phyloP scores from a whole-genome alignment of 1,140 invertebrate species.

The Zaprionus vittiger region DNA sequence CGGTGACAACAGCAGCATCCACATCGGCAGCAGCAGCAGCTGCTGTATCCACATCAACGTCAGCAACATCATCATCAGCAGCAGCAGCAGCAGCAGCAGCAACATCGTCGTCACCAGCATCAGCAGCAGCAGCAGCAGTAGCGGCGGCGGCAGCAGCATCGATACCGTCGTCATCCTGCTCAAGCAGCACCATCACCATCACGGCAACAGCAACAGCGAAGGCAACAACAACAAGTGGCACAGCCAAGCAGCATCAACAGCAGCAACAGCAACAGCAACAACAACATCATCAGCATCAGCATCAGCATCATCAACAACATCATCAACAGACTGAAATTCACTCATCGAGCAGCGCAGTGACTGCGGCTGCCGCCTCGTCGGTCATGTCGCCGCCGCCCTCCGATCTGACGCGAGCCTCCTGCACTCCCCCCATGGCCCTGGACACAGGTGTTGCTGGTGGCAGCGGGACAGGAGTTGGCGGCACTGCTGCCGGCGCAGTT shows the following conservation, averaged over 20 bases:
- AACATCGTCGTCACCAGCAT: constrained; percentile 34
- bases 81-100: constrained; percentile 42
- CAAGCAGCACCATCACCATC: constrained; percentile 52
- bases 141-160: constrained; percentile 21
- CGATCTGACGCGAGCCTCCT: constrained; percentile 40
- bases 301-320: constrained; percentile 29
- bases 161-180: constrained; percentile 41
- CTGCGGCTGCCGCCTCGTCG: constrained; percentile 68
- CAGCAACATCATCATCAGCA: constrained; percentile 52
- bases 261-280: constrained; percentile 33
- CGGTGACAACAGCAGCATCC: constrained; percentile 45
- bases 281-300: constrained; percentile 67
- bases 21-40: constrained; percentile 31
- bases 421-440: constrained; percentile 50
- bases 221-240: constrained; percentile 58
- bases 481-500: neutral
- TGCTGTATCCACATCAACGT: constrained; percentile 49
- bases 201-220: constrained; percentile 24
- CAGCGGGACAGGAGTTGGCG: neutral
- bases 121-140: constrained; percentile 28
- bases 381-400: constrained; percentile 84
- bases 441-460: constrained; percentile 9
- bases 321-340: constrained; percentile 81
- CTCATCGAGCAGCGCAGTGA: constrained; percentile 71
- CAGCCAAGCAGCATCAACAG: constrained; percentile 68